Evolutionary conservation across 2,797 vertebrate species (phyloP).

Genomic region (Myiotriccus ornatus): DNA sequence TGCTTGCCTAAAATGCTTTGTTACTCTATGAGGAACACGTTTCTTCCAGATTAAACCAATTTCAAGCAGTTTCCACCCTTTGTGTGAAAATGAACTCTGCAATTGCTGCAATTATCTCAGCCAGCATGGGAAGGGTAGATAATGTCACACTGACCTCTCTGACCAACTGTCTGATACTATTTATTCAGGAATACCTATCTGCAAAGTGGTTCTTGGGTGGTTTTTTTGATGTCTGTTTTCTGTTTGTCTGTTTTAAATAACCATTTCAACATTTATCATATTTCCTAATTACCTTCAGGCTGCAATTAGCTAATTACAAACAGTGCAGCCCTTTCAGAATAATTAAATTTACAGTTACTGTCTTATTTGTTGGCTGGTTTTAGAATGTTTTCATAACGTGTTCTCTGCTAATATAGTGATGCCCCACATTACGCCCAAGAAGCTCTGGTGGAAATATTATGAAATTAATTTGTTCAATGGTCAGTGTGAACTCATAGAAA

Average conservation of each 20-base stretch:
- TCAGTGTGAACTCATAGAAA: background rate
- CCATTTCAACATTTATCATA: background rate
- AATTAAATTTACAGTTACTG: background rate
- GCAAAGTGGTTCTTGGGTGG: background rate
- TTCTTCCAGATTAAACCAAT: background rate
- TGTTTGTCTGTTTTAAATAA: background rate
- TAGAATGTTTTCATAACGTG: background rate
- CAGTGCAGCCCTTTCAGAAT: background rate
- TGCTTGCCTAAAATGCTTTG: background rate
- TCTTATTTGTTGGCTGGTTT: background rate
- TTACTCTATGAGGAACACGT: background rate
- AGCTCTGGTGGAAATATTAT: no score
- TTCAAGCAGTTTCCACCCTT: background rate
- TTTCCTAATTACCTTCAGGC: background rate
- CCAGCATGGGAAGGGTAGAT: background rate
- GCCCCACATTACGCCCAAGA: no score
- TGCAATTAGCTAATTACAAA: constrained; percentile 18
- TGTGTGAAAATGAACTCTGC: background rate
- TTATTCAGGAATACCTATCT: background rate
- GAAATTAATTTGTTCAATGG: background rate
- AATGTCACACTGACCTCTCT: background rate
- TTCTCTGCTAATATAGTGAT: background rate
- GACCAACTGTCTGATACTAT: background rate
- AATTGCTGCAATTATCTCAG: background rate
- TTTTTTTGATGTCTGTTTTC: no score